phyloP scores from a whole-genome alignment of 1,140 invertebrate species.

The Trichoplusia ni region DNA sequence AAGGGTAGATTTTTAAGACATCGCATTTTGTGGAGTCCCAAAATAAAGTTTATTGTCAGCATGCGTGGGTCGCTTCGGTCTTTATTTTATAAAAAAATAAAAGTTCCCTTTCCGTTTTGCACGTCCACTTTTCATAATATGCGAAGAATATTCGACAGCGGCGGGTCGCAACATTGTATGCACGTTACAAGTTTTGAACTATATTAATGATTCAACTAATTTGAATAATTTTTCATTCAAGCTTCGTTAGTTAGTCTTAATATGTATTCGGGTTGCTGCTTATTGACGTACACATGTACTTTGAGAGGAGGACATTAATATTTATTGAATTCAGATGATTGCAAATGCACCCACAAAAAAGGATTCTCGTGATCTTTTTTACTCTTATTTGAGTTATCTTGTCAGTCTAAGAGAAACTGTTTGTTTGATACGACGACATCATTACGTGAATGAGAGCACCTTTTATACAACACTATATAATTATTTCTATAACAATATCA shows the following conservation, averaged over 20 bases:
- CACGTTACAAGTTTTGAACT: background rate
- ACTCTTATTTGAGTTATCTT: no score
- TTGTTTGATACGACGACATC: no score
- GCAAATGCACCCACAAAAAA: no score
- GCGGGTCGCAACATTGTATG: constrained; percentile 30
- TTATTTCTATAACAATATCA: no score
- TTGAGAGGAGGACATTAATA: background rate
- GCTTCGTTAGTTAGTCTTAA: background rate
- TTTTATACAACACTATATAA: no score
- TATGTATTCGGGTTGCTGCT: constrained; percentile 1
- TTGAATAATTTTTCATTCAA: constrained; percentile 28
- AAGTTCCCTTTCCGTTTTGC: constrained; percentile 16
- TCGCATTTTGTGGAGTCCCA: constrained; percentile 56
- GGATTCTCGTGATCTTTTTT: no score
- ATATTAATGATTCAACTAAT: constrained; percentile 26
- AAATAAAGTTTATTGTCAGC: constrained; percentile 74
- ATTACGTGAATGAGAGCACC: no score
- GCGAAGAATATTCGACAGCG: constrained; percentile 31
- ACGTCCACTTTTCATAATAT: constrained; percentile 39
- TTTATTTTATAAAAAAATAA: constrained; percentile 47
- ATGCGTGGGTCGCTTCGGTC: constrained; percentile 47
- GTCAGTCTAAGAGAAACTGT: no score
- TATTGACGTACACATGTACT: background rate
- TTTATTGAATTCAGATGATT: background rate
- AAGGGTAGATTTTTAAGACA: constrained; percentile 52